These are phyloP conservation scores for Petroica traversi DNA, from an alignment of 2,113 vertebrate species.

Conservation along the genomic window DNA sequence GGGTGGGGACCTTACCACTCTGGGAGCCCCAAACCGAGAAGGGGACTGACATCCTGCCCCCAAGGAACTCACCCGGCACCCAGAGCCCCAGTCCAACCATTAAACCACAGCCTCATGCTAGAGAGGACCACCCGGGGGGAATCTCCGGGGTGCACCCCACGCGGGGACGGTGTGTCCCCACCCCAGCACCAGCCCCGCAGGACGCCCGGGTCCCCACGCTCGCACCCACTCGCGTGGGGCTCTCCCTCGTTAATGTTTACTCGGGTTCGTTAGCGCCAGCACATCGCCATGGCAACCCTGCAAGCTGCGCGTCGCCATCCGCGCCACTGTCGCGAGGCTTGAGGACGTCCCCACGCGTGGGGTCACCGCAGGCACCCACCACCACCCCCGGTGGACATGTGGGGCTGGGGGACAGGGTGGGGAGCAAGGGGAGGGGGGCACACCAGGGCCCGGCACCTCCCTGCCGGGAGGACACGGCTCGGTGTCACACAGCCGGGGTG, in stretches of 20 bases:
- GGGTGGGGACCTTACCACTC: neutral
- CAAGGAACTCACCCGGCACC: neutral
- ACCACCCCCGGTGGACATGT: fast-evolving
- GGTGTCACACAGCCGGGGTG: neutral
- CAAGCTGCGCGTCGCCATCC: conserved; percentile 36
- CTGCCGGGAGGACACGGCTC: fast-evolving
- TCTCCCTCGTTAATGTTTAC: conserved; percentile 60
- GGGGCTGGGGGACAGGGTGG: neutral
- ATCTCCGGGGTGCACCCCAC: neutral
- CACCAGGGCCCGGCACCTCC: fast-evolving
- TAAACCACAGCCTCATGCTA: fast-evolving
- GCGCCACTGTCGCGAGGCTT: neutral
- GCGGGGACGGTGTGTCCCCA: fast-evolving
- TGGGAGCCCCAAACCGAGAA: neutral
- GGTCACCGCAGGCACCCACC: neutral
- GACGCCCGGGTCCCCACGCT: neutral
- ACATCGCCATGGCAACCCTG: conserved; percentile 47
- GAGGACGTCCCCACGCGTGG: neutral
- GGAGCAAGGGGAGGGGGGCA: neutral
- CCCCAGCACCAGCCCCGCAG: neutral
- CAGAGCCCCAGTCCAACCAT: neutral
- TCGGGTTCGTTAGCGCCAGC: conserved; percentile 49
- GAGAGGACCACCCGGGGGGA: neutral
- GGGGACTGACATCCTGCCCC: neutral
- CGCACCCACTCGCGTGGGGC: neutral